Base-by-base conservation (phyloP, 2,888 invertebrate genomes). In the Teleogryllus oceanicus region DNA sequence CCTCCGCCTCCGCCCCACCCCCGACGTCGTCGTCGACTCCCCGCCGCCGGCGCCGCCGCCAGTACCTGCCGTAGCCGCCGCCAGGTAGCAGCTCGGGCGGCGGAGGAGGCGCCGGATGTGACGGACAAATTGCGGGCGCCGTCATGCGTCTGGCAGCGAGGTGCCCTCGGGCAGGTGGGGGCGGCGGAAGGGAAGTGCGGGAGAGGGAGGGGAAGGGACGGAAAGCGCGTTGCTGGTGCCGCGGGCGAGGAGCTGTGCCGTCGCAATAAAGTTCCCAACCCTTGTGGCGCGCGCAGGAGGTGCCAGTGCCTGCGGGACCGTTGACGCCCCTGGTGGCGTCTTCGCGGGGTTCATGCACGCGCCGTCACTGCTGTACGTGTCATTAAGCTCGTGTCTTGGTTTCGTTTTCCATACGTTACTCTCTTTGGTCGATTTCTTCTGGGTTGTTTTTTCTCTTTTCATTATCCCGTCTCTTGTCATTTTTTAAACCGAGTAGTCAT, bases 301-400 rank as follows among this genome's bases (percentile, higher is more conserved):
- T 18, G 74, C n/a, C 24, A 5, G 18, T 49, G 51, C 78, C 78
- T 78, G 50, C 50, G 78, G 50, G 51, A 50, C 24, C 50, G 51
- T 51, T 78, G 78, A 50, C 51, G 50, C 51, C 78, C 78, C 20
- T 74, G 74, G n/a, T 20, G 74, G 10, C 74, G 18, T 74, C n/a
- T 8, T 74, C 10, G 37, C 37, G 37, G 37, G 37, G 37, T 5
- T 8, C 8, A 37, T 8, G 8, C 37, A 8, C 37, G 37, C 37
- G 37, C 37, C 8, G 8, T 37, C 37, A 8, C 37, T 37, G 8
- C 37, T 37, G 8, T 37, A 1, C 37, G 37, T 37, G 0, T 37
- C 37, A 37, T 37, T 8, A 37, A 8, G 8, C 37, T 37, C 37
- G 37, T 37, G 8, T 5, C 37, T 37, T 8, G 37, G 37, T 8